phyloP scores from a whole-genome alignment of 2,113 vertebrate genomes.

The Apeltes quadracus region DNA sequence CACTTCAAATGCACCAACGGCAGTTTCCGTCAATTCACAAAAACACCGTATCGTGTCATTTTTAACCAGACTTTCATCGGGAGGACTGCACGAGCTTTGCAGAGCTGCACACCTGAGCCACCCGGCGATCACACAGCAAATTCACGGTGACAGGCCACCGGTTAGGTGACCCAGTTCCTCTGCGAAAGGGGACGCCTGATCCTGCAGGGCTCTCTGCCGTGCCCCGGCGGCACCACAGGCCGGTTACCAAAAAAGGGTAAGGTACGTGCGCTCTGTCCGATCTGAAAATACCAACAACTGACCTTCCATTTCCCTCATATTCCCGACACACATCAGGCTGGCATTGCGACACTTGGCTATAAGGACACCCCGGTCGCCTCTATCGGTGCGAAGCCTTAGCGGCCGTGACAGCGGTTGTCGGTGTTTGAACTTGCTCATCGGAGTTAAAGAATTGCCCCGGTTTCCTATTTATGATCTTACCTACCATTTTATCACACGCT shows the following conservation, averaged over 20 bases:
- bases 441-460: conserved; percentile 37
- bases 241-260: conserved; percentile 84
- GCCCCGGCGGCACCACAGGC: conserved; percentile 31
- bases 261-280: conserved; percentile 69
- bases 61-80: conserved; percentile 6
- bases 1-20: conserved; percentile 16
- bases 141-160: conserved; percentile 43
- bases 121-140: conserved; percentile 47
- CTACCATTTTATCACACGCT: conserved; percentile 86
- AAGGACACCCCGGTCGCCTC: conserved; percentile 48
- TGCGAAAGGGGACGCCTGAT: conserved; percentile 30
- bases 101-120: conserved; percentile 46
- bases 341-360: conserved; percentile 69
- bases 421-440: conserved; percentile 21
- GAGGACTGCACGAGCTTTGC: conserved; percentile 29
- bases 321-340: conserved; percentile 58
- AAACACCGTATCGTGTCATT: not conserved
- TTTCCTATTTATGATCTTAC: conserved; percentile 73
- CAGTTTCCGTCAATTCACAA: conserved; percentile 5
- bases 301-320: conserved; percentile 79
- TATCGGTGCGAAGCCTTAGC: conserved; percentile 3
- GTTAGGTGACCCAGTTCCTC: conserved; percentile 44
- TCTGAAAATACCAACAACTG: conserved; percentile 85
- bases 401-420: not conserved
- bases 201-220: conserved; percentile 40